phyloP scores from a whole-genome alignment of 2,113 vertebrate genomes.

The Rhea americana region DNA sequence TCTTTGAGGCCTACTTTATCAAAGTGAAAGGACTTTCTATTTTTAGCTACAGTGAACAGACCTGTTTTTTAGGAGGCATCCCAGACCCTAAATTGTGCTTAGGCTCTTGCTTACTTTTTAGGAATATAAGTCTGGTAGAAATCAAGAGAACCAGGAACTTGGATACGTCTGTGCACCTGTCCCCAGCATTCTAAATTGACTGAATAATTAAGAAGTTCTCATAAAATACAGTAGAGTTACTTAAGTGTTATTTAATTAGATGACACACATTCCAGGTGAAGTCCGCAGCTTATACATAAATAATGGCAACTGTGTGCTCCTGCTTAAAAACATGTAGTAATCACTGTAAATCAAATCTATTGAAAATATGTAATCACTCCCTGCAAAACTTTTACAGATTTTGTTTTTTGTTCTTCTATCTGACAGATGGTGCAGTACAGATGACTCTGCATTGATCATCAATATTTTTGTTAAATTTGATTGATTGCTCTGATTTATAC shows the following conservation, averaged over 20 bases:
- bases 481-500: constrained; percentile 25
- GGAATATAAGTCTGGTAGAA: neutral
- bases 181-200: neutral
- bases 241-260: neutral
- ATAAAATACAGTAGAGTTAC: neutral
- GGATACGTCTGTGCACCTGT: neutral
- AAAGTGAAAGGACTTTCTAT: neutral
- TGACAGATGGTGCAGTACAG: constrained; percentile 44
- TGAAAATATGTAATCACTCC: constrained; percentile 1
- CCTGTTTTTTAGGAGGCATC: neutral
- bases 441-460: neutral
- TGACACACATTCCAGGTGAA: neutral
- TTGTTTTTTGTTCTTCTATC: constrained; percentile 9
- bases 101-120: neutral
- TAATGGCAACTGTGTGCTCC: neutral
- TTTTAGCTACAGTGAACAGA: neutral
- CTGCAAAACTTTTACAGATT: constrained; percentile 32
- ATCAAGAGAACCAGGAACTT: neutral
- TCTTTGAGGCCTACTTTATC: neutral
- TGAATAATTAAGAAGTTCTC: neutral
- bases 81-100: neutral
- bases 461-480: constrained; percentile 44
- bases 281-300: neutral
- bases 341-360: neutral
- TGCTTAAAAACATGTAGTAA: neutral